phyloP scores from a whole-genome alignment of 2,888 invertebrate species.

The Trypoxylon attenuatum region DNA sequence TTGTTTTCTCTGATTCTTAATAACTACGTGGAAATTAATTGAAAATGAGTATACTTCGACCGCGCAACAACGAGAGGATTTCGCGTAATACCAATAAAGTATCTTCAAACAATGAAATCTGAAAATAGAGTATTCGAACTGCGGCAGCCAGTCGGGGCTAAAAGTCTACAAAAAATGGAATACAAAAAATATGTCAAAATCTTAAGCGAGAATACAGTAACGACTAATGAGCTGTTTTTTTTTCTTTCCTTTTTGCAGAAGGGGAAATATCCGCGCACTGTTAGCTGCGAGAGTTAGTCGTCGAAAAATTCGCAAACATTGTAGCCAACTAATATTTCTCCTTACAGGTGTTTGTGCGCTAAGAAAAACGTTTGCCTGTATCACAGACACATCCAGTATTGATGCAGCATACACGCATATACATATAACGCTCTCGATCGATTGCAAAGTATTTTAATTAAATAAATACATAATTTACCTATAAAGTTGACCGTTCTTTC shows the following conservation, averaged over 20 bases:
- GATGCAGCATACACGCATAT: constrained; percentile 15
- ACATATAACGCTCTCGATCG: background rate
- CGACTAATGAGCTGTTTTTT: constrained; percentile 31
- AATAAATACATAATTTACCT: constrained; percentile 44
- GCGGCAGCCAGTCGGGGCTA: constrained; percentile 27
- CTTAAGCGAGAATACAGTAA: constrained; percentile 32
- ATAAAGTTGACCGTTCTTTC: no score
- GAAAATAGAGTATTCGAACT: constrained; percentile 45
- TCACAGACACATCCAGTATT: constrained; percentile 42
- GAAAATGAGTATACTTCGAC: constrained; percentile 16
- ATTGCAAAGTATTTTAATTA: constrained; percentile 30
- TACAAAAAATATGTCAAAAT: constrained; percentile 40
- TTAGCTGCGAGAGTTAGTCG: no score
- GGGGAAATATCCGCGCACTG: no score
- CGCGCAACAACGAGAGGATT: constrained; percentile 11
- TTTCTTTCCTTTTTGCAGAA: no score
- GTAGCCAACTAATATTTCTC: background rate
- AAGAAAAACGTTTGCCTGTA: constrained; percentile 45
- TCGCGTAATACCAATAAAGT: constrained; percentile 21
- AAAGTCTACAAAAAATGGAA: constrained; percentile 44
- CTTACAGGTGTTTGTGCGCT: constrained; percentile 36
- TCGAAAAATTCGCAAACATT: constrained; percentile 5
- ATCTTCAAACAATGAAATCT: constrained; percentile 38
- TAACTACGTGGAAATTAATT: background rate
- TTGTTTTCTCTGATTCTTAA: background rate